Conservation (phyloP, 2,113 vertebrate genomes). For the Neogobius melanostomus region DNA sequence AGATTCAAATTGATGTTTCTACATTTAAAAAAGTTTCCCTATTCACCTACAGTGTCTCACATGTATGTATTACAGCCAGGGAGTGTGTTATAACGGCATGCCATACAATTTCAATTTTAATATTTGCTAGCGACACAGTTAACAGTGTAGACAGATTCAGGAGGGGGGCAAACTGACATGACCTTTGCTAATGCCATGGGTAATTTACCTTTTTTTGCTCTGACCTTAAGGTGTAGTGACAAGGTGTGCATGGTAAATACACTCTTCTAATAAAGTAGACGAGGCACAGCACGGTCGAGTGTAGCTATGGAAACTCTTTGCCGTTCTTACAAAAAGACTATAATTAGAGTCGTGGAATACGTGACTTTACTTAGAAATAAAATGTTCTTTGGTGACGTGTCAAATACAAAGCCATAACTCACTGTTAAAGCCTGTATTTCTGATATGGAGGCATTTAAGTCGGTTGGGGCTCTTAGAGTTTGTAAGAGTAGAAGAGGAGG, state of each 20-base stretch:
- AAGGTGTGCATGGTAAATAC: constrained; percentile 4
- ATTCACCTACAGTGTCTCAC: no score
- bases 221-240: background rate
- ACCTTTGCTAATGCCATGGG: background rate
- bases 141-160: background rate
- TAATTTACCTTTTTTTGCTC: background rate
- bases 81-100: background rate
- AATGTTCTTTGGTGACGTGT: background rate
- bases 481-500: no score
- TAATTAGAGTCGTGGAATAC: background rate
- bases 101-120: background rate
- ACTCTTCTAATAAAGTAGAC: background rate
- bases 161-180: background rate
- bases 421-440: no score
- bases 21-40: no score
- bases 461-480: no score
- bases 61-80: no score
- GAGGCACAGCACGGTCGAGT: background rate
- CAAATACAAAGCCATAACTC: no score
- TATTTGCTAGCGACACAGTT: background rate
- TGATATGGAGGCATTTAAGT: no score
- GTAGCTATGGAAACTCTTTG: background rate
- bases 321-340: background rate
- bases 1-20: no score
- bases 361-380: background rate